A percentile compares a stretch with the other conserved stretches of the same genome.
phyloP scores from a whole-genome alignment of 2,113 vertebrate species.

The Trochalopteron elliotii region DNA sequence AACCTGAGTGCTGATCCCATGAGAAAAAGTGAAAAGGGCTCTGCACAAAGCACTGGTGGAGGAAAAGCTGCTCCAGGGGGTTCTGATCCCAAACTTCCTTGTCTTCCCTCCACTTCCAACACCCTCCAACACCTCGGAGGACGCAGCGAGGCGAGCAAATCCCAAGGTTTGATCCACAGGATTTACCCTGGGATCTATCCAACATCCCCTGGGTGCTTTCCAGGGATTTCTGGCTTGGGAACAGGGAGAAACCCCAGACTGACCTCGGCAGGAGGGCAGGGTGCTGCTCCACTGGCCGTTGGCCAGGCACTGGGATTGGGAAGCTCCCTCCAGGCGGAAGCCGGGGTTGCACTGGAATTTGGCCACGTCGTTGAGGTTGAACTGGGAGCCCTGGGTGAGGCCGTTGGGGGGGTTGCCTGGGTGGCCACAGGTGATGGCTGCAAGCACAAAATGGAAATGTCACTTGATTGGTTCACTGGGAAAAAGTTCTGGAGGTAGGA shows the following conservation, averaged over 20 bases:
- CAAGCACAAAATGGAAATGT: background rate
- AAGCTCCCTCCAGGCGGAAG: conserved; percentile 84
- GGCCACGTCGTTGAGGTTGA: conserved; percentile 92
- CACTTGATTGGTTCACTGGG: background rate
- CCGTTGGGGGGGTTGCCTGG: conserved; percentile 92
- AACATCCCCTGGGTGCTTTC: fast-evolving
- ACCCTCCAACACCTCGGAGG: background rate
- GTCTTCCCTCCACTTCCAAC: background rate
- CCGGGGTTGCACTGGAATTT: conserved; percentile 90
- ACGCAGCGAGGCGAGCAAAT: fast-evolving
- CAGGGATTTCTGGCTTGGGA: background rate
- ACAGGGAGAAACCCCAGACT: background rate
- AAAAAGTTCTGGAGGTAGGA: background rate
- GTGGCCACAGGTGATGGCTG: conserved; percentile 96
- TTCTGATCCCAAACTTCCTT: background rate
- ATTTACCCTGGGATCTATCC: background rate
- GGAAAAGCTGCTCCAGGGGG: background rate
- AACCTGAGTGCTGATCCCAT: background rate
- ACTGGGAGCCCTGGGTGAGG: conserved; percentile 90
- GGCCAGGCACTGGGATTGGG: conserved; percentile 86
- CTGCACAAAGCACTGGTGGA: background rate
- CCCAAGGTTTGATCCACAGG: background rate
- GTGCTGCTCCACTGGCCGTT: conserved; percentile 93
- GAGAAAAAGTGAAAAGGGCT: background rate
- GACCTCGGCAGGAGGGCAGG: conserved; percentile 91